A percentile compares a stretch with the other conserved stretches of the same genome.
phyloP scores from a whole-genome alignment of 1,140 invertebrate genomes.

The Drosophila melanica region DNA sequence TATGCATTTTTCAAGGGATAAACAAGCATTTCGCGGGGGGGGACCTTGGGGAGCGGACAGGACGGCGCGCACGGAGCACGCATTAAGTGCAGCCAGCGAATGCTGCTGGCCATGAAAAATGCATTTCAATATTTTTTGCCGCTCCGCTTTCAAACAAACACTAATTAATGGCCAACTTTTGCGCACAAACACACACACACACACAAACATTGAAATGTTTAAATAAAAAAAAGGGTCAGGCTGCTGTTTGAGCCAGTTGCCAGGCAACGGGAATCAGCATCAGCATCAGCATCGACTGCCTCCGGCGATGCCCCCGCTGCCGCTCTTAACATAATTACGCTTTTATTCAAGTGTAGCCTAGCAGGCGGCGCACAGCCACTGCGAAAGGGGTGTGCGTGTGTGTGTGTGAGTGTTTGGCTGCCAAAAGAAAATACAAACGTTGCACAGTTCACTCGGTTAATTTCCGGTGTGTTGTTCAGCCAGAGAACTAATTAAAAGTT shows the following conservation, averaged over 20 bases:
- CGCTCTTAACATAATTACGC: slow-evolving; percentile 45
- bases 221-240: slow-evolving; percentile 10
- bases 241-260: slow-evolving; percentile 11
- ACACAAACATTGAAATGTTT: background rate
- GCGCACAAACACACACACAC: background rate
- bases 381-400: background rate
- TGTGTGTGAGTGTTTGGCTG: slow-evolving; percentile 17
- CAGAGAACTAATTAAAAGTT: slow-evolving; percentile 79
- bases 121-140: slow-evolving; percentile 72
- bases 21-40: slow-evolving; percentile 16
- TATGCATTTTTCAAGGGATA: slow-evolving; percentile 71
- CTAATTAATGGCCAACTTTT: slow-evolving; percentile 68
- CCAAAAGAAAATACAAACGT: slow-evolving; percentile 39
- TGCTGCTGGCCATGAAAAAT: slow-evolving; percentile 60
- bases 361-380: slow-evolving; percentile 2
- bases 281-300: background rate
- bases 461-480: slow-evolving; percentile 76
- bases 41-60: background rate
- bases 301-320: background rate
- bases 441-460: slow-evolving; percentile 67
- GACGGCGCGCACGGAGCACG: background rate
- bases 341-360: slow-evolving; percentile 42
- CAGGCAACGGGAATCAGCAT: slow-evolving; percentile 27
- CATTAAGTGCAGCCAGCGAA: slow-evolving; percentile 16
- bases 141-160: slow-evolving; percentile 60